A percentile compares a stretch with the other conserved stretches of the same genome.
Conservation (phyloP, 2,797 vertebrate species). For the Sphenopsis melanotis region DNA sequence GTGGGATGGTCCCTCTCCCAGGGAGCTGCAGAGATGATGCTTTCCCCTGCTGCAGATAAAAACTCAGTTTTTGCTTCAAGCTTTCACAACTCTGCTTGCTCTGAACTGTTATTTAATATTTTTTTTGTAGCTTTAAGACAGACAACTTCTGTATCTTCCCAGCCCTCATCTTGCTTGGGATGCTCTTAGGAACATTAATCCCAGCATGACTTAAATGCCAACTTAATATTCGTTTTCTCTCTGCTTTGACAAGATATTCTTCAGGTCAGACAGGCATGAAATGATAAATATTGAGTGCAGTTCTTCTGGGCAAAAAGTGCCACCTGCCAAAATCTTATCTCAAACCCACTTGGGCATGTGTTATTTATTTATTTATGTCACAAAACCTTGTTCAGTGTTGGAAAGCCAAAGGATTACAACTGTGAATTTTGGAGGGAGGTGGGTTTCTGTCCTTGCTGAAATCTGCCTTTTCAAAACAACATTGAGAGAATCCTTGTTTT, state of each 20-base stretch:
- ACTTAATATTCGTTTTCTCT: neutral
- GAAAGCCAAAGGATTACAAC: neutral
- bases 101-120: neutral
- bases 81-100: neutral
- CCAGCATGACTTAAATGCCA: neutral
- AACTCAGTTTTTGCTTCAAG: accelerated
- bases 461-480: neutral
- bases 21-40: accelerated
- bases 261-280: neutral
- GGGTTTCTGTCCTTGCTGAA: neutral
- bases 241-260: neutral
- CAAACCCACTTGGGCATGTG: neutral
- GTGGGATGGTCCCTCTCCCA: neutral
- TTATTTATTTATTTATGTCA: neutral
- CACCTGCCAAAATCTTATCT: neutral
- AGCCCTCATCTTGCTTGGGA: neutral
- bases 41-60: neutral
- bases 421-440: neutral
- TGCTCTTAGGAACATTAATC: neutral
- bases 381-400: accelerated
- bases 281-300: neutral
- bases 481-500: neutral
- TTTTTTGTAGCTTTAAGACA: neutral
- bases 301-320: neutral
- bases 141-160: too few relatives aligned